Evolutionary conservation across 2,113 vertebrate species (phyloP).

Genomic region (Recurvirostra avosetta): DNA sequence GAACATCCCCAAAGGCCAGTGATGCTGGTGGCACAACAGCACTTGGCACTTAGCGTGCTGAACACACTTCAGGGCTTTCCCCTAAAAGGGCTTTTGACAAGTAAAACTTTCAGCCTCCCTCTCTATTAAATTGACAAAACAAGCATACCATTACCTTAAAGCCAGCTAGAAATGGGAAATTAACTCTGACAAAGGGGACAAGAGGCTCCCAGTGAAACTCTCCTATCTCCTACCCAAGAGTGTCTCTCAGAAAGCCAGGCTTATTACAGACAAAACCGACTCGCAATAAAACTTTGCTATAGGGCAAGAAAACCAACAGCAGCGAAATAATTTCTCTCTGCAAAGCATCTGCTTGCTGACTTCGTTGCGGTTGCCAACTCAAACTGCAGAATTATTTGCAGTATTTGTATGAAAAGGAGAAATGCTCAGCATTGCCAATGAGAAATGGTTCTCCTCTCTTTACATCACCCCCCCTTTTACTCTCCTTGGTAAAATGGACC

Average conservation of each 20-base stretch:
- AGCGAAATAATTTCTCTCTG: constrained; percentile 9
- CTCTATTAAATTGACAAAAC: not conserved
- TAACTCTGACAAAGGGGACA: not conserved
- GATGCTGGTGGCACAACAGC: not conserved
- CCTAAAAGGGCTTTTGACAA: not conserved
- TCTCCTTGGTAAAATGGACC: not conserved
- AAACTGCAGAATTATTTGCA: not conserved
- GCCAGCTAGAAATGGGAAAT: not conserved
- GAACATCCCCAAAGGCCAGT: not conserved
- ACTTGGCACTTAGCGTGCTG: not conserved
- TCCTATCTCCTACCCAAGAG: not conserved
- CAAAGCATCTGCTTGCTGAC: constrained; percentile 12
- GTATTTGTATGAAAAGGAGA: not conserved
- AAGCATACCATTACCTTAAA: not conserved
- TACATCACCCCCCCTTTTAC: not conserved
- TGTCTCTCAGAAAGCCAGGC: not conserved
- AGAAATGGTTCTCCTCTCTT: not conserved
- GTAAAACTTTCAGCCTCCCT: not conserved
- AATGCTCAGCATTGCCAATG: not conserved
- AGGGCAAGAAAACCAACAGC: not conserved
- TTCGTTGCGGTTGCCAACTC: constrained; percentile 16
- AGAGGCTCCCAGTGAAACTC: not conserved
- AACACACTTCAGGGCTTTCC: not conserved
- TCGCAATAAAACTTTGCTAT: constrained; percentile 29
- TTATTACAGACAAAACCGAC: not conserved